Conservation (phyloP, 2,113 vertebrate species). For the Parus major region DNA sequence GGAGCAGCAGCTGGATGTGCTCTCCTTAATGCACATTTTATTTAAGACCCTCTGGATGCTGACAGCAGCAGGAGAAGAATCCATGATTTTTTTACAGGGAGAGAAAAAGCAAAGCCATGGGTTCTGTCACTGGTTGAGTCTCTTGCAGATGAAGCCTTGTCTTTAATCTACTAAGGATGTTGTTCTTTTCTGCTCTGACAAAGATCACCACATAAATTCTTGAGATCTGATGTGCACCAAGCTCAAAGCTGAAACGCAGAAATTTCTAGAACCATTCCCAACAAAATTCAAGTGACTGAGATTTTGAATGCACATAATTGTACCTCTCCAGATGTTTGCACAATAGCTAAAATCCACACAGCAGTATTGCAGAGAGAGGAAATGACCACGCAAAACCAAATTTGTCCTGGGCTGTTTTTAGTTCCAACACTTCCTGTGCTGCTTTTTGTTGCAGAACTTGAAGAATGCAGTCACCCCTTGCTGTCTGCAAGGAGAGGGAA, state of each 20-base stretch:
- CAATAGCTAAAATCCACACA: not conserved
- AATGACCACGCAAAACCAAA: not conserved
- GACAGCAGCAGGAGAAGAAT: not conserved
- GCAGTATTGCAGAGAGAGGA: not conserved
- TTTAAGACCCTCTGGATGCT: not conserved
- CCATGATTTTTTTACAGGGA: not conserved
- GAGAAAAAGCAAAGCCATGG: not conserved
- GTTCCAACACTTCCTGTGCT: not conserved
- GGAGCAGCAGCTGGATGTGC: not conserved
- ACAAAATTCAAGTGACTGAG: not conserved
- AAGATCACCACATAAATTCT: not conserved
- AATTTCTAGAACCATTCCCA: not conserved
- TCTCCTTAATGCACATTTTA: not conserved
- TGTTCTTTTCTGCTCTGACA: not conserved
- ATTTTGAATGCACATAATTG: not conserved
- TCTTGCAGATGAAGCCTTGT: not conserved
- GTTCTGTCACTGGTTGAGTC: not conserved
- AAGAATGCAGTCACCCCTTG: rapidly evolving
- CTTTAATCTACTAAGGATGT: not conserved
- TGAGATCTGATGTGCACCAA: not conserved
- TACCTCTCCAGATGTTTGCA: not conserved
- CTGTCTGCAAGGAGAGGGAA: not conserved
- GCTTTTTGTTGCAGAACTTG: not conserved
- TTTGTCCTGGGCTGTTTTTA: not conserved
- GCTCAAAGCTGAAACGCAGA: not conserved